Conservation (phyloP, 2,113 vertebrate genomes). For the Neotoma lepida region DNA sequence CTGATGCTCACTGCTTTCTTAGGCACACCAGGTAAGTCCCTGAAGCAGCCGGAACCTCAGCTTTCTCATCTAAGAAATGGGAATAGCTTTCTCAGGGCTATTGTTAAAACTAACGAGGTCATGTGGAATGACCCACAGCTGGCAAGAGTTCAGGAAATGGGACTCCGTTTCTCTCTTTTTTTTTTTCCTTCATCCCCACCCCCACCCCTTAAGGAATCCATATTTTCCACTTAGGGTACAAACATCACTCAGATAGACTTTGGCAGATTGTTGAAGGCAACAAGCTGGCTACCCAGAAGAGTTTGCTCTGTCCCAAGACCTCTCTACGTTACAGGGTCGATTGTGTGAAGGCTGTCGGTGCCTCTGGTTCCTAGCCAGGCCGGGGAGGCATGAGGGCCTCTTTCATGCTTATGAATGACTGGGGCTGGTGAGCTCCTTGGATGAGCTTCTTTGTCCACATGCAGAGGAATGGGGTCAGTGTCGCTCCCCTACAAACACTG, state of each 20-base stretch:
- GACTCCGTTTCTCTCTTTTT: neutral
- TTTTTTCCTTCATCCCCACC: neutral
- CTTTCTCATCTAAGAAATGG: slow-evolving; percentile 5
- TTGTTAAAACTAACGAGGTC: neutral
- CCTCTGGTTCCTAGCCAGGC: slow-evolving; percentile 57
- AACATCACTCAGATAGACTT: neutral
- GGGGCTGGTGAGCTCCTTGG: slow-evolving; percentile 44
- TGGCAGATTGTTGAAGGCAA: slow-evolving; percentile 11
- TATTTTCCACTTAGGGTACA: neutral
- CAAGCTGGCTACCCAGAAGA: slow-evolving; percentile 15
- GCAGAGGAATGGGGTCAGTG: slow-evolving; percentile 61
- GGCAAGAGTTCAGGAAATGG: neutral
- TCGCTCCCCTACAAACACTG: slow-evolving; percentile 53
- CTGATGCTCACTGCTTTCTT: neutral
- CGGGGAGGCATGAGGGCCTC: neutral
- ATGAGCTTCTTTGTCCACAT: slow-evolving; percentile 54
- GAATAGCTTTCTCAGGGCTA: neutral
- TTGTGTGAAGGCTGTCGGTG: slow-evolving; percentile 45
- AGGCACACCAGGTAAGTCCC: neutral
- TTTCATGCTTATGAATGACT: slow-evolving; percentile 56
- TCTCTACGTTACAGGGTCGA: slow-evolving; percentile 48
- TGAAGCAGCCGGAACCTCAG: neutral
- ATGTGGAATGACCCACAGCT: accelerated
- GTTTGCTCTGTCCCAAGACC: neutral
- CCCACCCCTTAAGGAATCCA: neutral